Base-by-base conservation (phyloP, 2,113 vertebrate species). In the Cyrtonyx montezumae region DNA sequence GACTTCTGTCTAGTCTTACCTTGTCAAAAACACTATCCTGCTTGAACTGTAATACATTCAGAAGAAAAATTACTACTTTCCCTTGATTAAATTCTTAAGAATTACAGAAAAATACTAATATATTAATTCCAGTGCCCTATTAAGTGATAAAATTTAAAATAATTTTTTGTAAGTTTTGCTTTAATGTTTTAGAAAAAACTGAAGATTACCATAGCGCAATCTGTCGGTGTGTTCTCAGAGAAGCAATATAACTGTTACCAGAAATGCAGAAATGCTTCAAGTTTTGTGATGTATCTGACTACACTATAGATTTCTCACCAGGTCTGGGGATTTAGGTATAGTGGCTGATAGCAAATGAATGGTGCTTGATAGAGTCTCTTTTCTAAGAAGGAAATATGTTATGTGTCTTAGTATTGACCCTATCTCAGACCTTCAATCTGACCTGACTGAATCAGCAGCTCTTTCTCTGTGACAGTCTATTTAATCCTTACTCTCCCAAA, bases 181-280 rank as follows among this genome's bases (percentile, higher is more conserved):
- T 56, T 46, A 26, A 34, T 40, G 53, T 59, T 25, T 49, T 67
- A 59, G 6, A 11, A 79, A 37, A 88, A 67, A 46, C 45, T 53
- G 74, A 45, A 49, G 75, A 66, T 32, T 58, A 25, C 15, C 4
- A 46, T 51, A 22, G 67, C 25, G 79, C 68, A 82, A 73, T 30
- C 32, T 45, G 17, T 42, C 10, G n/a, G n/a, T n/a, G n/a, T n/a
- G 70, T 90, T 71, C 62, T 84, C 13, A 58, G 10, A 69, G 32
- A 45, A 79, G 10, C 0, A 0, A 13, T 49, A 13, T 10, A 63
- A 82, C 2, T 10, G 3, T 23, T 70, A 16, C 22, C 25, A 82
- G 45, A 76, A 73, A 61, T 4, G 3, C 25, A 67, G 20, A 17
- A 23, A 65, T 77, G 4, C 12, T 40, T 76, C 26, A 65, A 34